phyloP scores from a whole-genome alignment of 2,113 vertebrate genomes.

The Phalacrocorax carbo region DNA sequence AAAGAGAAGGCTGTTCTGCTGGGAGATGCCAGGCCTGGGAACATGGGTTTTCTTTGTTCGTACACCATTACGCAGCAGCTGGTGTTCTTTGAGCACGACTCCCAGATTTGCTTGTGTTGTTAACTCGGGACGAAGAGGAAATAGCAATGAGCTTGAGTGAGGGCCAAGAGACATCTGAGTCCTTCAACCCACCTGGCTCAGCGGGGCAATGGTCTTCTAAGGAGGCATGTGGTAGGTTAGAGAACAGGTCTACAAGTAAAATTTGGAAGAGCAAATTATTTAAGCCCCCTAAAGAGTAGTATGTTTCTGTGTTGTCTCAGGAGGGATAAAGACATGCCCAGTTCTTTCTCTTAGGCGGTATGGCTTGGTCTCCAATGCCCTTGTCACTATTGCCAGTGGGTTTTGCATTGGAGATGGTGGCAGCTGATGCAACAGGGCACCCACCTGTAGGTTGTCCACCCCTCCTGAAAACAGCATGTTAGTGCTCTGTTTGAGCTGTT shows the following conservation, averaged over 20 bases:
- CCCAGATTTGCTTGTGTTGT: background rate
- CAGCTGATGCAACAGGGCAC: background rate
- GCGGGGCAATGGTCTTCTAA: background rate
- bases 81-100: background rate
- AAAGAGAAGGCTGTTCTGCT: constrained; percentile 39
- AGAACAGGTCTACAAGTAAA: background rate
- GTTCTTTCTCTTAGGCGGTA: background rate
- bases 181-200: background rate
- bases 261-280: background rate
- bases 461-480: background rate
- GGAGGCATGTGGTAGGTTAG: fast-evolving
- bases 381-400: background rate
- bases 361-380: fast-evolving
- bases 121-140: background rate
- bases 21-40: constrained; percentile 18
- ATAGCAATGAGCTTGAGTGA: fast-evolving
- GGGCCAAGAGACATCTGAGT: background rate
- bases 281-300: background rate
- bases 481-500: background rate
- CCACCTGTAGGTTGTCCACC: fast-evolving
- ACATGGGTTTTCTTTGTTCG: background rate
- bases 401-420: background rate
- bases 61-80: background rate
- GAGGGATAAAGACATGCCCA: background rate
- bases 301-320: background rate